Percentiles rank a stretch among this genome's conserved stretches.
These are phyloP conservation scores for Hycleus phaleratus DNA, from an alignment of 1,140 invertebrate species.

Conservation along the genomic window DNA sequence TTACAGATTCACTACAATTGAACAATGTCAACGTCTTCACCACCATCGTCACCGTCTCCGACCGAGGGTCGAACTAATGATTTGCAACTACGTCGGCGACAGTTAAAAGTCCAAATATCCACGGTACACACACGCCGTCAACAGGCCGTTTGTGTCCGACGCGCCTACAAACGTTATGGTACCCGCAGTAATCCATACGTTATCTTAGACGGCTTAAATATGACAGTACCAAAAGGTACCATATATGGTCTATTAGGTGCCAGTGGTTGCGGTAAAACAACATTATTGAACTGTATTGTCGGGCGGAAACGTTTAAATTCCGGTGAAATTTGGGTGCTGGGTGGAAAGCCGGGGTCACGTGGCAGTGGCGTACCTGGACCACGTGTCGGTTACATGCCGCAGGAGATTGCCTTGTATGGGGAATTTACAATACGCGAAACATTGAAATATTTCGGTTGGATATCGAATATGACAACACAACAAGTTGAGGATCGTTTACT, in stretches of 20 bases:
- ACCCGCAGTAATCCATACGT: slow-evolving; percentile 72
- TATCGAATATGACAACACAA: slow-evolving; percentile 67
- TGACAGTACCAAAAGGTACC: slow-evolving; percentile 85
- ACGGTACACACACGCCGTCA: slow-evolving; percentile 63
- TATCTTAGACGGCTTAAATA: slow-evolving; percentile 77
- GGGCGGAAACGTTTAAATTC: slow-evolving; percentile 65
- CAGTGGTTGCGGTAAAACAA: slow-evolving; percentile 80
- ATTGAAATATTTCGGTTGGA: slow-evolving; percentile 84
- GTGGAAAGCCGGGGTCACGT: slow-evolving; percentile 62
- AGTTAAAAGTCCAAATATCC: slow-evolving; percentile 51
- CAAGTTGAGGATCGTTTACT: slow-evolving; percentile 69
- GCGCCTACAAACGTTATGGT: slow-evolving; percentile 82
- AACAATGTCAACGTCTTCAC: too few species aligned
- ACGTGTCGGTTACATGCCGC: slow-evolving; percentile 62
- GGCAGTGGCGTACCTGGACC: slow-evolving; percentile 71
- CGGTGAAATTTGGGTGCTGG: slow-evolving; percentile 72
- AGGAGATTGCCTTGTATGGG: slow-evolving; percentile 82
- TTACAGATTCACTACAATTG: too few species aligned
- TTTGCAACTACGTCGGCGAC: slow-evolving; percentile 30
- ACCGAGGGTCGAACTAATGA: slow-evolving; percentile 10
- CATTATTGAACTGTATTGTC: slow-evolving; percentile 77
- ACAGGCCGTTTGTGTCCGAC: slow-evolving; percentile 73
- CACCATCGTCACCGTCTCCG: too few species aligned
- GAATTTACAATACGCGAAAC: slow-evolving; percentile 89
- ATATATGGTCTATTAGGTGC: slow-evolving; percentile 82